phyloP scores from a whole-genome alignment of 2,797 vertebrate genomes.

The Monodelphis domestica region DNA sequence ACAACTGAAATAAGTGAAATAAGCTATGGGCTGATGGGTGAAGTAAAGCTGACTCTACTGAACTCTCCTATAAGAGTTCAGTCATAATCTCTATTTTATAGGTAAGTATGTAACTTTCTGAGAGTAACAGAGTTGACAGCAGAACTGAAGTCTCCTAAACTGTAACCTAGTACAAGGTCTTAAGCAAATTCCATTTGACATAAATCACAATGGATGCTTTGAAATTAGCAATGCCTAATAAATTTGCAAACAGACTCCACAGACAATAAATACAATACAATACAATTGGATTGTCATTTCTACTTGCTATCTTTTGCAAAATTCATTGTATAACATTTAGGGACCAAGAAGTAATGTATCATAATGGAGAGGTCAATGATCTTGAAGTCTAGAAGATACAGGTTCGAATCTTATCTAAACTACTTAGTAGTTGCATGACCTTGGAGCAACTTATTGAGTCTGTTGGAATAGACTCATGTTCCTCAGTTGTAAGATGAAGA shows the following conservation, averaged over 20 bases:
- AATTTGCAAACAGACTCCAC: conserved; percentile 19
- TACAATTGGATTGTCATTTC: conserved; percentile 15
- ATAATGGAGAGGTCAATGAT: not conserved
- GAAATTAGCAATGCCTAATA: not conserved
- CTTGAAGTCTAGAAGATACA: not conserved
- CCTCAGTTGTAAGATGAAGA: not conserved
- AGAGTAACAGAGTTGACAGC: conserved; percentile 9
- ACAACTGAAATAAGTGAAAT: not conserved
- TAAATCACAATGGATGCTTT: conserved; percentile 15
- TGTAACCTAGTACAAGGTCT: not conserved
- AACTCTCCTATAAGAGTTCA: not conserved
- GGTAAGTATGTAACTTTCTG: conserved; percentile 29
- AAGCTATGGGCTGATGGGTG: conserved; percentile 24
- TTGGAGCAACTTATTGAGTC: not conserved
- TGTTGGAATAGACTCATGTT: not conserved
- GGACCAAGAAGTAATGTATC: not conserved
- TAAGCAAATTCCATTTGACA: not conserved
- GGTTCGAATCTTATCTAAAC: not conserved
- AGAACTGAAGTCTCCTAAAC: conserved; percentile 37
- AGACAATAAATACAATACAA: conserved; percentile 43
- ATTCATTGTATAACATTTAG: not conserved
- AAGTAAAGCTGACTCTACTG: conserved; percentile 4
- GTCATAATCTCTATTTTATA: conserved; percentile 16
- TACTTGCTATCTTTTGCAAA: conserved; percentile 14
- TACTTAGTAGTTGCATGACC: not conserved